Evolutionary conservation across 2,113 vertebrate genomes (phyloP), one percentile per base, ranked within the genome.

Genomic region (Oreamnos americanus): DNA sequence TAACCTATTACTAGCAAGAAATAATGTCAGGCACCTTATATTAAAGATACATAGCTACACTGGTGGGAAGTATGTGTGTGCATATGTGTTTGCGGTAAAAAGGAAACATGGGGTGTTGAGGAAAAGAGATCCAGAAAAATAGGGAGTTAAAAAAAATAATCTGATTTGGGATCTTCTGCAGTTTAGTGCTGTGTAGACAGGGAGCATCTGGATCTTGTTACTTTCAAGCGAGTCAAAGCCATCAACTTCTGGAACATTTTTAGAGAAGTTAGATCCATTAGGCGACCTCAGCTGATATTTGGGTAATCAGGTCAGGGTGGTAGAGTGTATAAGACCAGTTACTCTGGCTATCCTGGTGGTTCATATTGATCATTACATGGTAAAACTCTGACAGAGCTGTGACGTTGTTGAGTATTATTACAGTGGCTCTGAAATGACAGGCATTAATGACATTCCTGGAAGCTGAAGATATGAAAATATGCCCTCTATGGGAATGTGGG

Each of bases 161-260:
- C 43, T 98, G 94, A 92, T 96, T 94, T 94, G 11, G 93, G 94
- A 94, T 98, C 93, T 62, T 47, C 60, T 85, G 85, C 91, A 97
- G 87, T 98, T 98, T 83, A 98, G 97, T 96, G 94, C 45, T 95
- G 91, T 90, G 78, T 94, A 98, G 98, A 99, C 97, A 98, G 90
- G 74, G 93, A 64, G 96, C 99, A 99, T 99, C 99, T 99, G 99
- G 98, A 98, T 98, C 98, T 98, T 99, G 98, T 99, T 99, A 99
- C 97, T 97, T 98, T 98, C 95, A 97, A 98, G 95, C 98, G 97
- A 98, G 98, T 97, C 98, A 98, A 98, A 98, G 98, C 97, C 98
- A 98, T 98, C 98, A 98, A 98, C 97, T 99, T 98, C 98, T 99
- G 98, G 98, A 98, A 98, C 92, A 36, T 99, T 99, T 95, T 98